Conservation (phyloP, 2,113 vertebrate genomes). For the Anser cygnoides region DNA sequence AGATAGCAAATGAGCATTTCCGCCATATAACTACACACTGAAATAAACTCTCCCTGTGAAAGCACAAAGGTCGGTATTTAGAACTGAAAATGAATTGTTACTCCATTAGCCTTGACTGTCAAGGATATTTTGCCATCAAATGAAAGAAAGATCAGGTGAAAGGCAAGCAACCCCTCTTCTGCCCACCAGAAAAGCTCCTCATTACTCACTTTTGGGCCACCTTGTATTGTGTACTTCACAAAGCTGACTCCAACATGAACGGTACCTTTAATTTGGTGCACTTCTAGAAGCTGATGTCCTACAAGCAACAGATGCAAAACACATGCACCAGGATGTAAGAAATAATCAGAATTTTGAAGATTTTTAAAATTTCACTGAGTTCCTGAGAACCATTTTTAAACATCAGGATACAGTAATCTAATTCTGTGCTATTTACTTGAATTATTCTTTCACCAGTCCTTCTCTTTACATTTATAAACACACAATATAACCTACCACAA, state of each 20-base stretch:
- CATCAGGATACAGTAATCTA: not conserved
- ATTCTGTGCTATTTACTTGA: too few species aligned
- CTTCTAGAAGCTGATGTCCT: slow-evolving; percentile 74
- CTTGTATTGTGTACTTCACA: slow-evolving; percentile 57
- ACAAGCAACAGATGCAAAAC: not conserved
- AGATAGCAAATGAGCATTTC: not conserved
- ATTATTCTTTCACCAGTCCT: too few species aligned
- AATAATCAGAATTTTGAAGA: not conserved
- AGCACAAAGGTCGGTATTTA: not conserved
- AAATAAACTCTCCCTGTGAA: not conserved
- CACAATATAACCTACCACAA: too few species aligned
- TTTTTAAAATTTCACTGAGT: not conserved
- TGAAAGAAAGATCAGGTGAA: not conserved
- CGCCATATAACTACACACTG: not conserved
- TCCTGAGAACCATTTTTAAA: not conserved
- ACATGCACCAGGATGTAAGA: not conserved
- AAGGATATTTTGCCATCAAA: not conserved
- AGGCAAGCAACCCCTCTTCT: not conserved
- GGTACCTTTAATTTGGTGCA: slow-evolving; percentile 73
- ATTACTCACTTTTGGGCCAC: slow-evolving; percentile 48
- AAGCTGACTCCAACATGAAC: slow-evolving; percentile 74
- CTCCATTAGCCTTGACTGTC: not conserved
- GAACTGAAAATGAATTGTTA: not conserved
- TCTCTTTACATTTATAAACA: too few species aligned
- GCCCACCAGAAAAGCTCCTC: not conserved